Evolutionary conservation across 1,140 invertebrate species (phyloP), one percentile per base, ranked within the genome.

Genomic region (Bombus waltoni): DNA sequence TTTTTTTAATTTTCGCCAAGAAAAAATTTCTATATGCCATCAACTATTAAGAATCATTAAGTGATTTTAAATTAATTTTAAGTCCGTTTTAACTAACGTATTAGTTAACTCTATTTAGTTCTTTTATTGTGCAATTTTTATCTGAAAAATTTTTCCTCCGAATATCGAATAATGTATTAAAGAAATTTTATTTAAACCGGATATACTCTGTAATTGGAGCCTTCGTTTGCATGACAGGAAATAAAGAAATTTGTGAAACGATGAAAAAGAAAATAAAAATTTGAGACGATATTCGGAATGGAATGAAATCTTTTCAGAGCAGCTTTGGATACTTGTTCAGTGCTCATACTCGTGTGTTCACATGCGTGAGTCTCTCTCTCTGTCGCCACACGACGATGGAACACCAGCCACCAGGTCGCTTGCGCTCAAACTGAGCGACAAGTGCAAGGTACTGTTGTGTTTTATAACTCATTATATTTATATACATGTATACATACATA

Each of bases 351-450:
- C 95, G 95, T 96, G 95, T 96, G 95, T 96, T 96, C 95, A 96
- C 95, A 93, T 92, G 93, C 92, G 93, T 94, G 94, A 92, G 91
- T 92, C 91, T 94, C 93, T 93, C 93, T 85, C 83, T 85, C 83
- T 85, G 83, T 85, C 83, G 83, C 83, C 83, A 80, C 76, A 84
- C 94, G 94, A 93, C 95, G 94, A 93, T 95, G 95, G 95, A 95
- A 93, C 92, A 95, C 95, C 93, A 95, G 95, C 83, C 83, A 80
- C 83, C 83, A 85, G 83, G 83, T 85, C 94, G 95, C 95, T 96
- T 95, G 95, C 95, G 92, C 95, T 96, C 95, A 96, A 96, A 96
- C 95, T 93, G 95, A 96, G 95, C 95, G 95, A 95, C 95, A 95
- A 96, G 95, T 96, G 95, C 95, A 96, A 96, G 95, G 95, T 96